Conservation (phyloP, 1,140 invertebrate species). For the Delia radicum region DNA sequence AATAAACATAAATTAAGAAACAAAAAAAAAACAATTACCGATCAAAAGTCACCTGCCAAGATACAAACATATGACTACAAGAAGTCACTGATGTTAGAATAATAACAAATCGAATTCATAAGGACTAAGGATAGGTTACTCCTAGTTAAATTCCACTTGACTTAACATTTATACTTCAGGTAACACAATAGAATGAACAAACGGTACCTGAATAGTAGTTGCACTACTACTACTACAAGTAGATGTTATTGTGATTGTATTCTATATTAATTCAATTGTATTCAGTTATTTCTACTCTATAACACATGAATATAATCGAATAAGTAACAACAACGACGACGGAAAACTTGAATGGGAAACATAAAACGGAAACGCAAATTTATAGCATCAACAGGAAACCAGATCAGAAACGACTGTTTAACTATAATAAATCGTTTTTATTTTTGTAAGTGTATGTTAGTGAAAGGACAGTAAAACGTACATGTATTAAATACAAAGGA, state of each 20-base stretch:
- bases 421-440: neutral
- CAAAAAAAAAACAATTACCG: neutral
- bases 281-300: neutral
- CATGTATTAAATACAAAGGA: neutral
- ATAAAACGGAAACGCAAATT: slow-evolving; percentile 12
- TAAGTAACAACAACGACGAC: neutral
- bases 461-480: neutral
- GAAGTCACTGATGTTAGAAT: neutral
- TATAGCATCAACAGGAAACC: slow-evolving; percentile 11
- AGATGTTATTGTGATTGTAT: neutral
- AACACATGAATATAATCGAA: neutral
- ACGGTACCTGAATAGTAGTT: neutral
- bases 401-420: neutral
- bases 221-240: neutral
- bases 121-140: neutral
- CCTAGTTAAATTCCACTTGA: neutral
- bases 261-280: neutral
- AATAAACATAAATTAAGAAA: no score
- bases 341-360: neutral
- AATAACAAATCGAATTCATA: neutral
- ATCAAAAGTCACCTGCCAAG: slow-evolving; percentile 9
- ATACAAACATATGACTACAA: neutral
- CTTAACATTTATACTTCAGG: neutral
- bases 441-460: neutral
- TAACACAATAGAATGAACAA: neutral